Conservation (phyloP, 92 coral and sea anemone species). For the Siderastrea radians region DNA sequence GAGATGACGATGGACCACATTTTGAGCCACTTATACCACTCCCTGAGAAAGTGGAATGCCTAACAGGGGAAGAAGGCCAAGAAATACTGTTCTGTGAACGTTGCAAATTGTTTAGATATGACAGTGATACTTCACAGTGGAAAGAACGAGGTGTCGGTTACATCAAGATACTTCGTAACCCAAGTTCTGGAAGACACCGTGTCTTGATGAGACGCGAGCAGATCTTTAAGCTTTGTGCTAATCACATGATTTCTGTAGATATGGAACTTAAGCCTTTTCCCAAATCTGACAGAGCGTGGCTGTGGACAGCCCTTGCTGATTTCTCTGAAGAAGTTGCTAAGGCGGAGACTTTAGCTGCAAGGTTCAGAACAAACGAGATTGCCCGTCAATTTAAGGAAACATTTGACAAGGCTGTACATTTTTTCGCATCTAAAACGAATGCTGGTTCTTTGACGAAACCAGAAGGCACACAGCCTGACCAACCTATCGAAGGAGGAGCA, state of each 20-base stretch:
- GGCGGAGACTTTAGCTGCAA: constrained; percentile 88
- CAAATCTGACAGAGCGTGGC: constrained; percentile 88
- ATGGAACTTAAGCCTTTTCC: constrained; percentile 87
- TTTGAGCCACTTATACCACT: constrained; percentile 96
- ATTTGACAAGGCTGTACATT: constrained; percentile 66
- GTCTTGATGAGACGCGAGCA: constrained; percentile 96
- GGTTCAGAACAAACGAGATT: constrained; percentile 77
- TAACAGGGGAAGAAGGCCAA: constrained; percentile 94
- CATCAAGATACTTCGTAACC: constrained; percentile 78
- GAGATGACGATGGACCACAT: constrained; percentile 89
- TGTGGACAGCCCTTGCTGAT: constrained; percentile 94
- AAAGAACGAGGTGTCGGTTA: constrained; percentile 98
- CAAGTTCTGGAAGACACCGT: constrained; percentile 74
- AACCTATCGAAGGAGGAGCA: background rate
- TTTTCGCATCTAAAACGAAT: background rate
- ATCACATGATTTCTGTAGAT: constrained; percentile 85
- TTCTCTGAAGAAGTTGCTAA: constrained; percentile 86
- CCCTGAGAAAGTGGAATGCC: constrained; percentile 81
- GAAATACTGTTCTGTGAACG: constrained; percentile 81
- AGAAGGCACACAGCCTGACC: background rate
- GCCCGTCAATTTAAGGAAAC: constrained; percentile 79
- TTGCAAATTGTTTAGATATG: constrained; percentile 90
- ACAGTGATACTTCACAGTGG: constrained; percentile 85
- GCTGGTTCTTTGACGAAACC: background rate
- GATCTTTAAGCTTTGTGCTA: constrained; percentile 93